phyloP scores from a whole-genome alignment of 35 echinoderm and acorn worm genomes.

The Antedon bifida region DNA sequence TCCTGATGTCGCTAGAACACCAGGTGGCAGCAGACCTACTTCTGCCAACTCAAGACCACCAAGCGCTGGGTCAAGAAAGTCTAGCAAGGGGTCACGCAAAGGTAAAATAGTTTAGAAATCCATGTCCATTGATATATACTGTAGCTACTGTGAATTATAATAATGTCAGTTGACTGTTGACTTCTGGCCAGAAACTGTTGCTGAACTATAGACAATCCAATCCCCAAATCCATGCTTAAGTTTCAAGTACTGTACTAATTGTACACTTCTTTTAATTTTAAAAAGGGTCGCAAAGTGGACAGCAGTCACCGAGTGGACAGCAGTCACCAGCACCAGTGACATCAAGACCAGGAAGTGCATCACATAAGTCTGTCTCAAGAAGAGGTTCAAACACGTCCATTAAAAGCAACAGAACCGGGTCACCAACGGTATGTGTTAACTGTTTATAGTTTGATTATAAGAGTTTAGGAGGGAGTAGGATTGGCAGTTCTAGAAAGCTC shows the following conservation, averaged over 20 bases:
- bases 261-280: too few species aligned
- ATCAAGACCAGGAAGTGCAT: neutral
- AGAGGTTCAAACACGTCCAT: neutral
- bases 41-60: neutral
- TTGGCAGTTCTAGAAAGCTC: too few species aligned
- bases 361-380: neutral
- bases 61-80: neutral
- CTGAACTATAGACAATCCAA: too few species aligned
- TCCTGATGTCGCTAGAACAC: neutral
- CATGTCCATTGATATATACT: too few species aligned
- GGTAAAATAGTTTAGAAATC: neutral
- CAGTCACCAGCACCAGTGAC: neutral
- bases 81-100: conserved; percentile 27
- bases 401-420: neutral
- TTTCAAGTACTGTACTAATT: too few species aligned
- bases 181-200: too few species aligned
- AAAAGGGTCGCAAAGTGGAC: too few species aligned
- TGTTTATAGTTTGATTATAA: too few species aligned
- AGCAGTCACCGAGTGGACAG: neutral
- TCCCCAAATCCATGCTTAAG: too few species aligned
- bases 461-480: too few species aligned
- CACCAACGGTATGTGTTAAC: neutral
- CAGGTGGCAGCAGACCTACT: neutral
- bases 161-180: too few species aligned
- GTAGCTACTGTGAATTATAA: too few species aligned